Evolutionary conservation across 2,888 invertebrate genomes (phyloP), one percentile per base, ranked within the genome.

Genomic region (Platypus cylindrus): DNA sequence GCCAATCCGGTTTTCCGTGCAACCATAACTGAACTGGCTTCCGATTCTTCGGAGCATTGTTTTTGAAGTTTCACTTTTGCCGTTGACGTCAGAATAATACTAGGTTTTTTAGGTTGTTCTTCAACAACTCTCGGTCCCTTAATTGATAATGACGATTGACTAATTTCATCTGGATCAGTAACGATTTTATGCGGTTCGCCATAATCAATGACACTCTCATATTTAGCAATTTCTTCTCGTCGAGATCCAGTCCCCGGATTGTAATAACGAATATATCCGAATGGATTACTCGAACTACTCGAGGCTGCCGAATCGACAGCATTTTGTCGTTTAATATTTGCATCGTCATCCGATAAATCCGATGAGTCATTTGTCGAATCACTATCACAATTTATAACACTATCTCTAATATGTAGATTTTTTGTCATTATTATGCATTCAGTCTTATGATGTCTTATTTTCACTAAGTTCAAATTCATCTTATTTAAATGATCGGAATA

Each of bases 201-300:
- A 40, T 67, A 62, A 53, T 70, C 70, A 30, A 68, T 61, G 46
- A 70, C 64, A 22, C 68, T 69, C 41, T 65, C 67, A 30, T 57
- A 61, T 27, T 60, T 55, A 3, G 17, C 32, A 3, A 63, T 51
- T 58, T 63, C 58, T 25, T 48, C 41, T 47, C 50, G 52, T 36
- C 58, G 56, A 15, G 51, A 53, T 23, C 65, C 56, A 37, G 67
- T 68, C 49, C 61, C 37, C 53, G 64, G 48, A 45, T 75, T 71
- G 48, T 71, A 73, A 58, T 76, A 78, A 30, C 74, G 66, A 16
- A 80, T 68, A 49, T 75, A 79, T 24, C 78, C 78, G 55, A 71
- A 71, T 1, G 75, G 75, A 52, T 71, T 71, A 52, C 68, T 71
- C 2, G 66, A 67, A 63, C 67, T 66, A 58, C 70, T 73, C 39